Evolutionary conservation across 2,797 vertebrate species (phyloP), one percentile per base, ranked within the genome.

Genomic region (Brotula barbata): DNA sequence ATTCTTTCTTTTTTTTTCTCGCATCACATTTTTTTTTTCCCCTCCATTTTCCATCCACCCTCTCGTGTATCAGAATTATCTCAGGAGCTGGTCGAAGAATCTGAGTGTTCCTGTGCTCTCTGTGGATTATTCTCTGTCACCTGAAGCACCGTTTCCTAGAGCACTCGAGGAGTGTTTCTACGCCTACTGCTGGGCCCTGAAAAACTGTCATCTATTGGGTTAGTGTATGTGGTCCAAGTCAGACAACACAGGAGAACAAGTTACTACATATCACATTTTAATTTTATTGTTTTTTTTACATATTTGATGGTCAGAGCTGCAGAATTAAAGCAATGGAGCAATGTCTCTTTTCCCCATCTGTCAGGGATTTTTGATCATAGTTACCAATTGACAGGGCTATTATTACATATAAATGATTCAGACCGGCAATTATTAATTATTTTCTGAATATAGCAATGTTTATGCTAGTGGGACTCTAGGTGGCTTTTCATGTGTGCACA

Each of bases 81-180:
- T 93, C 1, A 90, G 89, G 42, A 89, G 17, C 50, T 93, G 91
- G 90, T 91, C 90, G 0, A 91, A 87, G 73, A 85, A 88, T 50
- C 75, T 93, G 55, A 72, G 67, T 5, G 85, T 87, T 3, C 92
- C 91, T 0, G 54, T 93, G 52, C 87, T 93, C 1, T 93, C 92
- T 0, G 88, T 93, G 37, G 91, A 93, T 73, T 93, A 93, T 67
- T 92, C 92, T 1, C 76, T 93, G 68, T 86, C 92, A 1, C 92
- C 92, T 0, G 92, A 93, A 59, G 90, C 91, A 0, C 91, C 92
- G 0, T 93, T 91, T 58, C 92, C 92, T 36, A 64, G 92, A 62
- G 92, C 92, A 13, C 81, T 93, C 28, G 92, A 93, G 69, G 92
- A 93, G 54, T 93, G 92, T 80, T 92, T 92, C 77, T 93, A 89